A percentile compares a stretch with the other conserved stretches of the same genome.
phyloP scores from a whole-genome alignment of 2,888 invertebrate genomes.

The Antitype chi region DNA sequence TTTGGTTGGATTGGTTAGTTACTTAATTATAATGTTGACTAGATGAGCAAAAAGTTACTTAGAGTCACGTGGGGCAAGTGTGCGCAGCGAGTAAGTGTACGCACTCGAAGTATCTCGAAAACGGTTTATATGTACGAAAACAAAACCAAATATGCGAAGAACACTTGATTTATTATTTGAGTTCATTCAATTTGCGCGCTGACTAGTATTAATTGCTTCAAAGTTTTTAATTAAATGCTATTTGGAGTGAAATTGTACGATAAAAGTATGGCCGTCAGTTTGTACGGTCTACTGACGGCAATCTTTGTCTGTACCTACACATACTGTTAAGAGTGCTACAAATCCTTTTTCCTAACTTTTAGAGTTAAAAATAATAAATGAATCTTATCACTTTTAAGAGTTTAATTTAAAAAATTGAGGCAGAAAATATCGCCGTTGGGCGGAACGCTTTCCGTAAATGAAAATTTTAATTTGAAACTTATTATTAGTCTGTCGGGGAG shows the following conservation, averaged over 20 bases:
- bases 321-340: background rate
- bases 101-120: too few relatives aligned
- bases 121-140: conserved; percentile 3
- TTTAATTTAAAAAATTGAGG: background rate
- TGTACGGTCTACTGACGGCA: background rate
- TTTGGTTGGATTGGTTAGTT: background rate
- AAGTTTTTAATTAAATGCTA: conserved; percentile 50
- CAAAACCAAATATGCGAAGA: conserved; percentile 8
- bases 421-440: background rate
- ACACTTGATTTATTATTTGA: conserved; percentile 47
- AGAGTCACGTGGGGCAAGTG: too few relatives aligned
- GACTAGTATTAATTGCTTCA: conserved; percentile 37
- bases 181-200: conserved; percentile 37
- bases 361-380: too few relatives aligned
- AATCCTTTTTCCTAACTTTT: too few relatives aligned
- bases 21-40: background rate
- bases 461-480: background rate
- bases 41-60: background rate
- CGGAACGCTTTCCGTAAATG: background rate
- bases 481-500: background rate
- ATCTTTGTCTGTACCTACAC: background rate
- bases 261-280: conserved; percentile 4
- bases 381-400: too few relatives aligned
- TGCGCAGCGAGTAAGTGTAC: too few relatives aligned
- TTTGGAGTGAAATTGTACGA: conserved; percentile 4